Conservation (phyloP, 2,797 vertebrate genomes). For the Pteronotus mesoamericanus region DNA sequence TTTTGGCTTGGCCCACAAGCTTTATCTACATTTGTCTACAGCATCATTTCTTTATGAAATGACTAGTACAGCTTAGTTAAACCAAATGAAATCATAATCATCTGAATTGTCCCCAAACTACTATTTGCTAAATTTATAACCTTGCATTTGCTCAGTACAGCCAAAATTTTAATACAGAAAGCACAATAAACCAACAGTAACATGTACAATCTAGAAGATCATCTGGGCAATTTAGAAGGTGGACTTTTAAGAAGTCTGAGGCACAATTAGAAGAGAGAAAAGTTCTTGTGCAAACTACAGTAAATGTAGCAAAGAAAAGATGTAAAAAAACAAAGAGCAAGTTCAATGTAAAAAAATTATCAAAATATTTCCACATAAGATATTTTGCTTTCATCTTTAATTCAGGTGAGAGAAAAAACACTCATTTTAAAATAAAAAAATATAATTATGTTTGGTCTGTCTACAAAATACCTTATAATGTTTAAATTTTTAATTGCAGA, state of each 20-base stretch:
- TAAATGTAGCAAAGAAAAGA: constrained; percentile 80
- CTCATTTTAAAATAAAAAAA: constrained; percentile 50
- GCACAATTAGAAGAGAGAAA: constrained; percentile 84
- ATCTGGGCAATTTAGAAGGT: constrained; percentile 80
- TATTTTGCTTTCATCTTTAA: constrained; percentile 66
- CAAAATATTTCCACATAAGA: constrained; percentile 80
- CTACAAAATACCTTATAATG: constrained; percentile 66
- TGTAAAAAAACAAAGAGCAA: constrained; percentile 71
- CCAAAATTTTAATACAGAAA: constrained; percentile 81
- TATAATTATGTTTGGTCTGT: constrained; percentile 72
- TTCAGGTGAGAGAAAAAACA: constrained; percentile 59
- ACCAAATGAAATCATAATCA: constrained; percentile 79
- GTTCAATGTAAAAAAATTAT: constrained; percentile 79
- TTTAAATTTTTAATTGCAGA: constrained; percentile 54
- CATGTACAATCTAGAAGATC: constrained; percentile 77
- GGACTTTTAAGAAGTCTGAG: constrained; percentile 80
- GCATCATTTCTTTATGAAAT: constrained; percentile 77
- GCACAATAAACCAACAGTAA: constrained; percentile 80
- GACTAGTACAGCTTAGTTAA: constrained; percentile 81
- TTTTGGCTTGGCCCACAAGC: constrained; percentile 81
- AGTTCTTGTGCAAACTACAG: constrained; percentile 83
- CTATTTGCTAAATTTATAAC: constrained; percentile 76
- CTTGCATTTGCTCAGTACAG: constrained; percentile 80
- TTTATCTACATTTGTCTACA: constrained; percentile 89
- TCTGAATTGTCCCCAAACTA: constrained; percentile 72